phyloP scores from a whole-genome alignment of 2,888 invertebrate genomes.

The Drosophila koepferae region DNA sequence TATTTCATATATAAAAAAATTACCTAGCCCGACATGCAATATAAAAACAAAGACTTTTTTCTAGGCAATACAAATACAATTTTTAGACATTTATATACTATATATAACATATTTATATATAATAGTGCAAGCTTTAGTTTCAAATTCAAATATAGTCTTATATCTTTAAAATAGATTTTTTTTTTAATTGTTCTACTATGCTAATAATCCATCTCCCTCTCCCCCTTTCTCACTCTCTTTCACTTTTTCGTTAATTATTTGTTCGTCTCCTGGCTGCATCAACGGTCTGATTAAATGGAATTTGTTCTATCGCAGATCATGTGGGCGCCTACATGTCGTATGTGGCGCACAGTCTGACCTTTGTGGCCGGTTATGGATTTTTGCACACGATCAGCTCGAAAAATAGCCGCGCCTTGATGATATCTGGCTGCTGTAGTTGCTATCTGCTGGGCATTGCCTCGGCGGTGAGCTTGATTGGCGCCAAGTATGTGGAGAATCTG shows the following conservation, averaged over 20 bases:
- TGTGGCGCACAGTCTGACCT: slow-evolving; percentile 81
- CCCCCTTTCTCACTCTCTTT: not conserved
- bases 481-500: slow-evolving; percentile 65
- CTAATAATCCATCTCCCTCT: not conserved
- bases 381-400: slow-evolving; percentile 79
- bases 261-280: not conserved
- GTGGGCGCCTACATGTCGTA: slow-evolving; percentile 82
- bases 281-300: slow-evolving; percentile 3
- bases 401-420: slow-evolving; percentile 70
- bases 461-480: slow-evolving; percentile 77
- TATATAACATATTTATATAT: not conserved
- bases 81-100: not conserved
- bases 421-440: slow-evolving; percentile 76
- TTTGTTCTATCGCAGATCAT: slow-evolving; percentile 64
- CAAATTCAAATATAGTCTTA: not conserved
- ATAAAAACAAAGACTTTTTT: not conserved
- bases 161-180: not conserved
- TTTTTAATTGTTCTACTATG: not conserved
- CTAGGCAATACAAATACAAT: not conserved
- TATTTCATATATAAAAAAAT: not conserved
- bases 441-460: slow-evolving; percentile 81
- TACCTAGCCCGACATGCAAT: not conserved
- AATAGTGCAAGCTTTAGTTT: not conserved
- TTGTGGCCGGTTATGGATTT: slow-evolving; percentile 78
- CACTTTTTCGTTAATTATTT: not conserved